Percentiles rank a stretch among this genome's conserved stretches.
Evolutionary conservation across 2,797 vertebrate genomes (phyloP).

Genomic region (Lutjanus argentimaculatus): DNA sequence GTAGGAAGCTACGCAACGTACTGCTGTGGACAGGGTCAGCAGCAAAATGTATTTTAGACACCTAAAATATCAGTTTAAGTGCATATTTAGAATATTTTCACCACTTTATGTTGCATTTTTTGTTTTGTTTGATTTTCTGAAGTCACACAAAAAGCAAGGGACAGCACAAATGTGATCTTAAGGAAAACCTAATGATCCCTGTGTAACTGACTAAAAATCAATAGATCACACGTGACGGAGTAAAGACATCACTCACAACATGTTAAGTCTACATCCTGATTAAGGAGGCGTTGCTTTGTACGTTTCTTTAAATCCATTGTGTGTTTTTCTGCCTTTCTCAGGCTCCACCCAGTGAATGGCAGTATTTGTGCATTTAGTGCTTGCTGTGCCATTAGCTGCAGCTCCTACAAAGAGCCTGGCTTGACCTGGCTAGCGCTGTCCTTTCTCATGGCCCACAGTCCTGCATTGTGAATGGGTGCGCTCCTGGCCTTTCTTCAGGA

Average conservation of each 20-base stretch:
- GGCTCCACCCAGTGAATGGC: constrained; percentile 63
- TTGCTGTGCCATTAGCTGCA: constrained; percentile 68
- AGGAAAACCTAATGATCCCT: constrained; percentile 5
- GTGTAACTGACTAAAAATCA: constrained; percentile 22
- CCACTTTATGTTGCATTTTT: too few relatives aligned
- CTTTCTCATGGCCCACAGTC: constrained; percentile 76
- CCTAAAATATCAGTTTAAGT: too few relatives aligned
- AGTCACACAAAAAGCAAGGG: background rate
- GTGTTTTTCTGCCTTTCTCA: constrained; percentile 58
- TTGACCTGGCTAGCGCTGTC: constrained; percentile 69
- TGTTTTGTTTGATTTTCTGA: background rate
- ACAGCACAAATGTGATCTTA: background rate
- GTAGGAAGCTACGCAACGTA: too few relatives aligned
- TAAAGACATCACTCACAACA: constrained; percentile 38
- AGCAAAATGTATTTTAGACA: too few relatives aligned
- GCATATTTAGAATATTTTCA: too few relatives aligned
- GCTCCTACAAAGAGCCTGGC: constrained; percentile 70
- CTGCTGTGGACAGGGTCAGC: too few relatives aligned
- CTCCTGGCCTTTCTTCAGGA: constrained; percentile 65
- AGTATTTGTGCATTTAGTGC: constrained; percentile 63
- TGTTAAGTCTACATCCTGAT: constrained; percentile 53
- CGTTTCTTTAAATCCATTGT: constrained; percentile 57
- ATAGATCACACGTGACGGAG: constrained; percentile 25
- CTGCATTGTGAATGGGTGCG: constrained; percentile 54
- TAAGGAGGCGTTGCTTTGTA: constrained; percentile 56